phyloP scores from a whole-genome alignment of 2,113 vertebrate species.

The Orthonyx spaldingii region DNA sequence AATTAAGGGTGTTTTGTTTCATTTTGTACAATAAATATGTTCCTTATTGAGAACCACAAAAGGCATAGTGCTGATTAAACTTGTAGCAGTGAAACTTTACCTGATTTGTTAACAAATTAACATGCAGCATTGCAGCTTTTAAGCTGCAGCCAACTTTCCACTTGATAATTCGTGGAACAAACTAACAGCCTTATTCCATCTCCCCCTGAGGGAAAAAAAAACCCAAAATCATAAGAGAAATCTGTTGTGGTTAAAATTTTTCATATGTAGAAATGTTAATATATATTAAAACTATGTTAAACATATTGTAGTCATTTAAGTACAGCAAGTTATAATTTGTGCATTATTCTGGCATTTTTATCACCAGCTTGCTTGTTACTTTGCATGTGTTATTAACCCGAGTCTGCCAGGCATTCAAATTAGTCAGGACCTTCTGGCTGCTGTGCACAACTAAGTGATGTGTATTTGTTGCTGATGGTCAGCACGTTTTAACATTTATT shows the following conservation, averaged over 20 bases:
- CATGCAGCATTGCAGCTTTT: background rate
- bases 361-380: background rate
- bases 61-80: background rate
- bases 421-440: background rate
- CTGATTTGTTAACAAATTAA: constrained; percentile 46
- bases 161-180: background rate
- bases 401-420: constrained; percentile 11
- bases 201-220: rapidly evolving
- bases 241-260: background rate
- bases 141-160: background rate
- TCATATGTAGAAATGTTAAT: background rate
- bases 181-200: background rate
- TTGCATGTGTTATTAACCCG: background rate
- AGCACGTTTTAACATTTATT: background rate
- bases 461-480: background rate
- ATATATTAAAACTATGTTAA: background rate
- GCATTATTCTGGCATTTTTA: constrained; percentile 1
- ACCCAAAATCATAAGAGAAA: background rate
- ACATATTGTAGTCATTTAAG: background rate
- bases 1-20: constrained; percentile 10
- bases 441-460: background rate
- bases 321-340: background rate
- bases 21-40: background rate
- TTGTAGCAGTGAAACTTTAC: background rate
- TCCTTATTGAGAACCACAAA: background rate